These are phyloP conservation scores for Hippoglossus stenolepis DNA, from an alignment of 2,113 vertebrate genomes.

Conservation along the genomic window DNA sequence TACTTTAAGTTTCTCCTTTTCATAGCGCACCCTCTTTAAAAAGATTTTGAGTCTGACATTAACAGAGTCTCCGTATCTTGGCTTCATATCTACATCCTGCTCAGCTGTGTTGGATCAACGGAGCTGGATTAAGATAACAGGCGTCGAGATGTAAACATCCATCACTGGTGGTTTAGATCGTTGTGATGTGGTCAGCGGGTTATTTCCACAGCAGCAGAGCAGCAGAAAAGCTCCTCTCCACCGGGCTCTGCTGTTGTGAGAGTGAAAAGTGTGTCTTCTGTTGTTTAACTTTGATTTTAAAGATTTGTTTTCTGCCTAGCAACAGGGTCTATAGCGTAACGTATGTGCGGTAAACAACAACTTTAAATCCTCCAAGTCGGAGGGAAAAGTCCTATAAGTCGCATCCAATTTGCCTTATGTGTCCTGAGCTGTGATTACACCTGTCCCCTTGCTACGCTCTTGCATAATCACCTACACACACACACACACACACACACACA, in stretches of 20 bases:
- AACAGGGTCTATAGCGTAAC: not conserved
- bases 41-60: slow-evolving; percentile 11
- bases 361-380: not conserved
- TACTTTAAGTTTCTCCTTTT: not conserved
- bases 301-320: not conserved
- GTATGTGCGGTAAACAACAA: not conserved
- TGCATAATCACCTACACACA: slow-evolving; percentile 10
- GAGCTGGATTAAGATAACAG: slow-evolving; percentile 38
- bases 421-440: slow-evolving; percentile 46
- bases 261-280: not conserved
- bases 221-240: not conserved
- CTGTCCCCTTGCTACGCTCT: slow-evolving; percentile 26
- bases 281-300: too few species aligned
- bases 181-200: not conserved
- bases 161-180: slow-evolving; percentile 47
- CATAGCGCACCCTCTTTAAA: not conserved
- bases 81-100: slow-evolving; percentile 40
- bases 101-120: slow-evolving; percentile 40
- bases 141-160: slow-evolving; percentile 33
- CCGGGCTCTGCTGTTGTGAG: not conserved
- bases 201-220: not conserved
- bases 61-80: slow-evolving; percentile 13
- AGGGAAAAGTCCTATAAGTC: slow-evolving; percentile 16
- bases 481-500: not conserved
- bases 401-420: slow-evolving; percentile 22